A percentile compares a stretch with the other conserved stretches of the same genome.
Evolutionary conservation across 2,888 invertebrate species (phyloP).

Genomic region (Aethes cnicana): DNA sequence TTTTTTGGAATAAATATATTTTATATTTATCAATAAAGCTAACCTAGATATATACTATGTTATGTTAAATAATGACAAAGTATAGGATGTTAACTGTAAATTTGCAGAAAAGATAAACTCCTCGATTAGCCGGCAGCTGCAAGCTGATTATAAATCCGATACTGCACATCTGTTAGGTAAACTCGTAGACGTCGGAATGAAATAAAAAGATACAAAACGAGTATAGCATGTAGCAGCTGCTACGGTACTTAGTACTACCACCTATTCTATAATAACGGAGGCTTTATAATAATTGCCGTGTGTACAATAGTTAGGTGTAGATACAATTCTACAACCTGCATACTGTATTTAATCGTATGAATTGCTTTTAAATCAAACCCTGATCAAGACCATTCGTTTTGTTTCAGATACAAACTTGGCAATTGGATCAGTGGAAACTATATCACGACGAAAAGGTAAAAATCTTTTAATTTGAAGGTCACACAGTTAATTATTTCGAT

Average conservation of each 20-base stretch:
- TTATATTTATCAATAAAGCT: too few relatives aligned
- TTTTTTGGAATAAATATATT: too few relatives aligned
- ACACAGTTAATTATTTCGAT: too few relatives aligned
- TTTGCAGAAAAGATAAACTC: conserved; percentile 13
- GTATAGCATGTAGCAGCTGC: conserved; percentile 20
- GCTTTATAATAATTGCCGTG: conserved; percentile 16
- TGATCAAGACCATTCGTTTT: too few relatives aligned
- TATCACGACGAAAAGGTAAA: conserved; percentile 23
- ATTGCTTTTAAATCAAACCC: too few relatives aligned
- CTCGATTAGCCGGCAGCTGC: conserved; percentile 18
- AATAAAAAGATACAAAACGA: conserved; percentile 26
- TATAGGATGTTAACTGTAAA: conserved; percentile 4
- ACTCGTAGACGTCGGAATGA: conserved; percentile 14
- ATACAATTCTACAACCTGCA: too few relatives aligned
- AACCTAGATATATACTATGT: too few relatives aligned
- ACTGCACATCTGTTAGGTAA: conserved; percentile 23
- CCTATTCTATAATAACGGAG: conserved; percentile 11
- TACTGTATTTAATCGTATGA: too few relatives aligned
- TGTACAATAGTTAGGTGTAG: too few relatives aligned
- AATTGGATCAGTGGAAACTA: conserved; percentile 16
- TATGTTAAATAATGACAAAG: background rate
- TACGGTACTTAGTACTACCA: conserved; percentile 1
- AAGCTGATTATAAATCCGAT: conserved; percentile 23
- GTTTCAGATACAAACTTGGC: conserved; percentile 10
- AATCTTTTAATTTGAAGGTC: too few relatives aligned